These are phyloP conservation scores for Homarus gammarus DNA, from an alignment of 2,888 invertebrate species.

Conservation along the genomic window DNA sequence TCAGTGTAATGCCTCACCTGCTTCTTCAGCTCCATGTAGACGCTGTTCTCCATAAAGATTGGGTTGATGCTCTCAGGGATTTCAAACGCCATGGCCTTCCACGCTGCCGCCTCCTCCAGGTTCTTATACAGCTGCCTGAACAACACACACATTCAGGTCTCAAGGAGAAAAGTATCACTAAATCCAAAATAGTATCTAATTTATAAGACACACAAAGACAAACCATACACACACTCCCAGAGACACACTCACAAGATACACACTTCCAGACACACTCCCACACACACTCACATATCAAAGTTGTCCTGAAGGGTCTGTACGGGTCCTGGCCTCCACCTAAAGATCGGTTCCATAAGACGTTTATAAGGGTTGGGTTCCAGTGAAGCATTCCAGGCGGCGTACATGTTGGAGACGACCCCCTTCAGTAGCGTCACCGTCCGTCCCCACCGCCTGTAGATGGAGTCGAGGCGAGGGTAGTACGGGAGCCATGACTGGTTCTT, in stretches of 20 bases:
- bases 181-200: too few relatives aligned
- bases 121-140: conserved; percentile 65
- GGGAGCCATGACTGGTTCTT: conserved; percentile 69
- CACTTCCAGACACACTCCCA: background rate
- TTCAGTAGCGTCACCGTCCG: conserved; percentile 60
- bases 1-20: conserved; percentile 56
- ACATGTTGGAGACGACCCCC: conserved; percentile 62
- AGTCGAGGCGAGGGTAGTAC: conserved; percentile 71
- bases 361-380: conserved; percentile 51
- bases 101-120: conserved; percentile 69
- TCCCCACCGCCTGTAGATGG: conserved; percentile 58
- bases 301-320: conserved; percentile 65
- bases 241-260: too few relatives aligned
- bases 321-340: conserved; percentile 61
- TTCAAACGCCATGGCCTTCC: conserved; percentile 57
- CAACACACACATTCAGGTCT: too few relatives aligned
- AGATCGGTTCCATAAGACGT: conserved; percentile 56
- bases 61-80: conserved; percentile 54
- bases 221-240: too few relatives aligned
- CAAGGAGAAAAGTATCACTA: too few relatives aligned
- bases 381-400: conserved; percentile 63
- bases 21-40: conserved; percentile 39
- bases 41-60: conserved; percentile 33
- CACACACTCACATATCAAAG: conserved; percentile 72
- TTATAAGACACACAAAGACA: too few relatives aligned